Conservation (phyloP, 2,797 vertebrate species). For the Parauchenoglanis punctatus region DNA sequence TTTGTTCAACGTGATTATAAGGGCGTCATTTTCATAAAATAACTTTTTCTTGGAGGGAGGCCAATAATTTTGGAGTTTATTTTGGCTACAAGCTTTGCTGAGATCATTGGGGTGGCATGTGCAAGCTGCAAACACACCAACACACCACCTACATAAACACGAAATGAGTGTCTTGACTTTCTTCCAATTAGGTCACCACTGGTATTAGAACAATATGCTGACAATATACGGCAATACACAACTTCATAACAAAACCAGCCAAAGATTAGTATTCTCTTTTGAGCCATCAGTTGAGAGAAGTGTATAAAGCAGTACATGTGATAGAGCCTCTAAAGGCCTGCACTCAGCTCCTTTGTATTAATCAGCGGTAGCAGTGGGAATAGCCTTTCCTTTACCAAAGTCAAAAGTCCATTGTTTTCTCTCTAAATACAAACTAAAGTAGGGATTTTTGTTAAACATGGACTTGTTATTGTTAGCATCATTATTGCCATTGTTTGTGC, state of each 20-base stretch:
- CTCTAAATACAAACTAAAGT: slow-evolving; percentile 47
- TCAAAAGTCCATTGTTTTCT: slow-evolving; percentile 42
- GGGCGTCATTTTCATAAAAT: not conserved
- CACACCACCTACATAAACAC: not conserved
- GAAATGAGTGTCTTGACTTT: slow-evolving; percentile 27
- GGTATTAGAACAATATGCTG: slow-evolving; percentile 2
- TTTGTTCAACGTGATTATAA: not conserved
- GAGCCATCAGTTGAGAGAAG: not conserved
- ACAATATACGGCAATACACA: not conserved
- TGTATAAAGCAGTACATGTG: not conserved
- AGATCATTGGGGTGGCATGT: not conserved
- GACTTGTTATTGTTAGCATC: slow-evolving; percentile 55
- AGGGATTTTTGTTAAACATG: slow-evolving; percentile 44
- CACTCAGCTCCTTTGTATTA: slow-evolving; percentile 38
- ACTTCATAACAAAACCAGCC: not conserved
- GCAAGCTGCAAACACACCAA: slow-evolving; percentile 19
- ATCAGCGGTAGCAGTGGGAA: slow-evolving; percentile 26
- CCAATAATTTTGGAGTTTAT: not conserved
- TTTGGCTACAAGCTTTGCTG: not conserved
- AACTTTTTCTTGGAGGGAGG: not conserved
- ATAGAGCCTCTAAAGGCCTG: not conserved
- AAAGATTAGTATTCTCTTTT: not conserved
- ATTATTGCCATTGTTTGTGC: slow-evolving; percentile 61
- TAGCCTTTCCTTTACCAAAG: slow-evolving; percentile 38
- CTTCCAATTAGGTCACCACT: not conserved